phyloP scores from a whole-genome alignment of 1,140 invertebrate species.

The Chlorops oryzae region DNA sequence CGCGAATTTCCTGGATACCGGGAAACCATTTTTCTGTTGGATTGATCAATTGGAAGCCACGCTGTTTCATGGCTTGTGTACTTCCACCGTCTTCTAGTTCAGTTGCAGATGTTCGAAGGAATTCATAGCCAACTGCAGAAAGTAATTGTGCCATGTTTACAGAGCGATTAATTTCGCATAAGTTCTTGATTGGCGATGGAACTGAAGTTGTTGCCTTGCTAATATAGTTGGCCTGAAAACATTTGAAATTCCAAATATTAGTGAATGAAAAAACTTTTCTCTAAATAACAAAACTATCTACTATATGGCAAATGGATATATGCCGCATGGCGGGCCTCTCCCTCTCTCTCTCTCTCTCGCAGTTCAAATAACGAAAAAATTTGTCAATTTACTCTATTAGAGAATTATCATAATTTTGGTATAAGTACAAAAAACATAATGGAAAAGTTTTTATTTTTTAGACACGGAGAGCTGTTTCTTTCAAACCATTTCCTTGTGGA shows the following conservation, averaged over 20 bases:
- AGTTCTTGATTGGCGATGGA: conserved; percentile 72
- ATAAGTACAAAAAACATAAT: conserved; percentile 1
- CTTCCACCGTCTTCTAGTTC: conserved; percentile 63
- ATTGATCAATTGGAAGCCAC: conserved; percentile 77
- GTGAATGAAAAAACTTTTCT: not conserved
- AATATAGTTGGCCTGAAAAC: conserved; percentile 50
- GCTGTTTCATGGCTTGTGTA: conserved; percentile 60
- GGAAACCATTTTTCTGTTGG: conserved; percentile 82
- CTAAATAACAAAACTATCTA: not conserved
- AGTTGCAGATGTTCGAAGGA: conserved; percentile 63
- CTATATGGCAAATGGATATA: not conserved
- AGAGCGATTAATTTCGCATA: conserved; percentile 63
- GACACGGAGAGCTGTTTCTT: no score
- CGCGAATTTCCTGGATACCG: conserved; percentile 61
- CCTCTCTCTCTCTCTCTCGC: no score
- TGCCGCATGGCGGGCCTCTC: no score
- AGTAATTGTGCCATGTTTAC: conserved; percentile 64
- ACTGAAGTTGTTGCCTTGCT: conserved; percentile 79
- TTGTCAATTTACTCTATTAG: no score
- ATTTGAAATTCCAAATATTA: not conserved
- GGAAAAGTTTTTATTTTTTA: no score
- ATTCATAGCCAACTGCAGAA: conserved; percentile 73
- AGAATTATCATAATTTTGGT: not conserved
- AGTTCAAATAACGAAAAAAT: no score
- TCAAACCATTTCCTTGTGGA: no score